Base-by-base conservation (phyloP, 1,140 invertebrate species). In the Parapsyche elsis region DNA sequence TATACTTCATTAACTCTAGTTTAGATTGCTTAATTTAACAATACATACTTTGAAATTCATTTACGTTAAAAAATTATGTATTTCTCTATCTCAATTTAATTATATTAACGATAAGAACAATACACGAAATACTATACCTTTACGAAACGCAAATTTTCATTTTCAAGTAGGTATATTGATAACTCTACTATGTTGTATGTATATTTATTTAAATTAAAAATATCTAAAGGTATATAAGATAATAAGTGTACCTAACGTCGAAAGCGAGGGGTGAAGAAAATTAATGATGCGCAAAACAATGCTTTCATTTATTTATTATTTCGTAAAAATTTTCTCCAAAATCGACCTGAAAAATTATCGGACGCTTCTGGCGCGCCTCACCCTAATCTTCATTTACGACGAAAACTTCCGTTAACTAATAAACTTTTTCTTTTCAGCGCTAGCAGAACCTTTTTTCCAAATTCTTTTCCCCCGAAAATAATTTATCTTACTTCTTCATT, bases 361-460 rank as follows among this genome's bases (percentile, higher is more conserved):
- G 64, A 67, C 64, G 64, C 64, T 67, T 67, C 64, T 67, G 64
- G 64, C 24, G 64, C 21, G 24, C 19, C 64, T 67, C 64, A 23
- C 9, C 64, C 64, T 67, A 67, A 67, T 67, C 64, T 67, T 24
- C 64, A 67, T 67, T 67, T 24, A 23, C 64, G 64, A 67, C 24
- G 64, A 67, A 67, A 67, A 67, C 64, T 67, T 67, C 64, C 64
- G 64, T 67, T 67, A 30, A 67, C 64, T 67, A 67, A 67, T 26
- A 67, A 67, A 67, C 64, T 67, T 67, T 67, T 67, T 67, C 24
- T 24, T 53, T 53, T 16, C 16, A n/a, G 49, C 30, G 30, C 30
- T 1, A n/a, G n/a, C n/a, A 38, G 30, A 38, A 38, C 49, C 49
- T 16, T 53, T 53, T 53, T 12, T 12, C 49, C 10, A n/a, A 21